Conservation (phyloP, 2,113 vertebrate species). For the Lucifuga dentata region DNA sequence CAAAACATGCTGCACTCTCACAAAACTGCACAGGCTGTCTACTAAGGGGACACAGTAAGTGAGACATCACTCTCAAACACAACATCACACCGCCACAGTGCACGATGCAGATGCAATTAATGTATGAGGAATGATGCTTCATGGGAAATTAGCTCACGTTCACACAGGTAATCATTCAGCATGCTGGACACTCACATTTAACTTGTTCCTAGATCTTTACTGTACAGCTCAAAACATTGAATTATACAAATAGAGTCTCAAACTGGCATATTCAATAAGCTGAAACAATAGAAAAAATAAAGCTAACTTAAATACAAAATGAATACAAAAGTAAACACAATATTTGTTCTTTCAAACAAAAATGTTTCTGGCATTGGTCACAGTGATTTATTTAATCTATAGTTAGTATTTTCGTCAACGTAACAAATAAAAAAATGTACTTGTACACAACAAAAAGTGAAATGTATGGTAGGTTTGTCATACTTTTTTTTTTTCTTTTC, state of each 20-base stretch:
- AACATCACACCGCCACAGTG: constrained; percentile 80
- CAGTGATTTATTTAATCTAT: constrained; percentile 83
- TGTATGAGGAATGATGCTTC: constrained; percentile 74
- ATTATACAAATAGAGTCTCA: constrained; percentile 80
- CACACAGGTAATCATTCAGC: constrained; percentile 83
- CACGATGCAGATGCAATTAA: constrained; percentile 78
- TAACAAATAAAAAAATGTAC: constrained; percentile 66
- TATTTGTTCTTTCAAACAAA: constrained; percentile 66
- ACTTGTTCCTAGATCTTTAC: constrained; percentile 74
- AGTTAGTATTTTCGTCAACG: constrained; percentile 68
- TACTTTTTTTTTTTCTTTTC: constrained; percentile 56
- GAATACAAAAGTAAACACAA: constrained; percentile 73
- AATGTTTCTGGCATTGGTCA: constrained; percentile 80
- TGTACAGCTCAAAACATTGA: constrained; percentile 81
- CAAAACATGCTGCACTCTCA: constrained; percentile 83
- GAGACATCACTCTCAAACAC: constrained; percentile 80
- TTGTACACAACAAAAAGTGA: constrained; percentile 61
- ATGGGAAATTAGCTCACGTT: constrained; percentile 76
- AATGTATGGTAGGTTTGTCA: constrained; percentile 58
- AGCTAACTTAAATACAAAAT: constrained; percentile 72
- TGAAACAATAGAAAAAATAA: constrained; percentile 71
- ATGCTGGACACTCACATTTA: constrained; percentile 82
- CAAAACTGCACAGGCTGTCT: constrained; percentile 82
- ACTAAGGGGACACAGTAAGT: constrained; percentile 79
- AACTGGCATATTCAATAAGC: constrained; percentile 75